Evolutionary conservation across 2,888 invertebrate genomes (phyloP).

Genomic region (Andrena chrysosceles): DNA sequence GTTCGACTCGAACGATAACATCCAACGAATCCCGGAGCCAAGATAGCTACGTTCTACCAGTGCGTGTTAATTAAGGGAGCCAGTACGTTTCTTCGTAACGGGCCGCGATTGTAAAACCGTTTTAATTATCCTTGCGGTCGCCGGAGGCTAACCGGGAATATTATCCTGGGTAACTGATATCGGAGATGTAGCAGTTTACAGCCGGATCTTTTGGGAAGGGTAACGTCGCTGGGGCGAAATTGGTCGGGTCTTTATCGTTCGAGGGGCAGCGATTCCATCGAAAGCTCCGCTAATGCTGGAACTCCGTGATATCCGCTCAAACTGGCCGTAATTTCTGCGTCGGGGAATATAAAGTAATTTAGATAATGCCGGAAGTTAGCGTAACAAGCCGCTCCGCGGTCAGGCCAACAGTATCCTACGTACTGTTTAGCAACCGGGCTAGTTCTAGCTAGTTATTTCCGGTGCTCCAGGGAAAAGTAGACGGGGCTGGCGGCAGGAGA

Average conservation of each 20-base stretch:
- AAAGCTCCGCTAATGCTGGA: constrained; percentile 48
- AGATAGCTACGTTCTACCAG: constrained; percentile 1
- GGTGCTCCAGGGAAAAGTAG: neutral
- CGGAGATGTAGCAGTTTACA: neutral
- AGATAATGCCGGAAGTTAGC: constrained; percentile 78
- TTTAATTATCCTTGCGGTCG: constrained; percentile 41
- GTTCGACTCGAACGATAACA: neutral
- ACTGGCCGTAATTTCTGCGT: constrained; percentile 61
- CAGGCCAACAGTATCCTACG: constrained; percentile 49
- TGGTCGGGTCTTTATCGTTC: constrained; percentile 54
- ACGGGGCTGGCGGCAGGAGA: neutral
- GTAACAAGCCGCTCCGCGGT: constrained; percentile 51
- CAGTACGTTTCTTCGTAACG: neutral
- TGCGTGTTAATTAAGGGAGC: constrained; percentile 34
- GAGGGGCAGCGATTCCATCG: constrained; percentile 40
- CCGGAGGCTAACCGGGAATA: constrained; percentile 15
- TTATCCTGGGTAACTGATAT: constrained; percentile 37
- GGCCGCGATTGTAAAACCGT: constrained; percentile 32
- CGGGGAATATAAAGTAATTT: constrained; percentile 75
- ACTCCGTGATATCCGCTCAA: constrained; percentile 60
- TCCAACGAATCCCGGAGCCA: neutral
- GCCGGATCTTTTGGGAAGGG: neutral
- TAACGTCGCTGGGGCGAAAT: constrained; percentile 24
- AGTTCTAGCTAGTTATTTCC: constrained; percentile 34
- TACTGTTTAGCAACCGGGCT: constrained; percentile 55